Evolutionary conservation across 2,797 vertebrate genomes (phyloP), one percentile per base, ranked within the genome.

Genomic region (Carduelis carduelis): DNA sequence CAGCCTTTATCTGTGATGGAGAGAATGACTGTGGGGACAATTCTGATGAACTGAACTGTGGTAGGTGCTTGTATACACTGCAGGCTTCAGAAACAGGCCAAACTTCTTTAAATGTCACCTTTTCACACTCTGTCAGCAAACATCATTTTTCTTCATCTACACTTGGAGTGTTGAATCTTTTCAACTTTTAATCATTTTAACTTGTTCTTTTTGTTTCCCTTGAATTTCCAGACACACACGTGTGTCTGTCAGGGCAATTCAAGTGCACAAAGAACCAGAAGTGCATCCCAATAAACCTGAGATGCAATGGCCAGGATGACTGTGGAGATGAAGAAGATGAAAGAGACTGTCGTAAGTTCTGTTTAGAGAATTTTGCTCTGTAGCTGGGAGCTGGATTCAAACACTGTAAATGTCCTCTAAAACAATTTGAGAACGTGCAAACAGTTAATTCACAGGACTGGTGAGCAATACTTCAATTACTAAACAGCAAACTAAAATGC

Each of bases 261-360:
- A 99, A 99, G 97, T 99, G 99, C 97, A 99, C 98, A 24, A 98
- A 98, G 97, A 99, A 98, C 86, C 99, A 99, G 97, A 99, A 99
- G 96, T 99, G 98, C 63, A 97, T 98, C 78, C 97, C 98, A 6
- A 93, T 98, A 90, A 98, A 98, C 92, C 97, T 99, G 61, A 98
- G 99, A 80, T 99, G 99, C 96, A 99, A 99, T 9, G 99, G 99
- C n/a, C 99, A 99, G 96, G 98, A 99, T 34, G 99, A 99, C 92
- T 99, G 99, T 47, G 99, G 99, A 1, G 99, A 99, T 26, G 99
- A 99, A 55, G 99, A 99, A 96, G 99, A 99, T 49, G 99, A 99
- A 97, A 99, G 97, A 24, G 99, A 99, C 92, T 99, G 99, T 84
- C 99, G 99, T 99, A 98, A 99, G 99, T 96, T 77, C 35, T 56